Evolutionary conservation across 1,140 invertebrate genomes (phyloP).

Genomic region (Zaprionus lachaisei): DNA sequence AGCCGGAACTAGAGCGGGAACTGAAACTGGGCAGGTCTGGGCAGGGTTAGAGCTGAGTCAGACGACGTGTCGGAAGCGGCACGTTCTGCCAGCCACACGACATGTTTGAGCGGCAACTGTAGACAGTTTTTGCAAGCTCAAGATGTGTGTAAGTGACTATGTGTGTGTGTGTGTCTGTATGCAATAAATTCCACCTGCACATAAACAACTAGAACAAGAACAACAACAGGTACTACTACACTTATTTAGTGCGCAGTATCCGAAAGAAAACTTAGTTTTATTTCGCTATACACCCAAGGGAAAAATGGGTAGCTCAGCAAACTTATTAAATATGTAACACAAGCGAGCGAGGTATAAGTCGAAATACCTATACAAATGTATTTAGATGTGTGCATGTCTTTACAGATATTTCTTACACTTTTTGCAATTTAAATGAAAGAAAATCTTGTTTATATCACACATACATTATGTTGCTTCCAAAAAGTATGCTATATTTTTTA

Average conservation of each 20-base stretch:
- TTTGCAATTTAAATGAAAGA: neutral
- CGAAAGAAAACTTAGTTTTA: constrained; percentile 31
- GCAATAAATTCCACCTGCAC: constrained; percentile 65
- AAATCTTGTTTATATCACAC: neutral
- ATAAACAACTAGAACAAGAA: constrained; percentile 48
- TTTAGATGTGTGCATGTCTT: neutral
- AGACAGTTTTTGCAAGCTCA: constrained; percentile 10
- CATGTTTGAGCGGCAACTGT: constrained; percentile 51
- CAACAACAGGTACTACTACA: constrained; percentile 31
- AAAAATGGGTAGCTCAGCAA: neutral
- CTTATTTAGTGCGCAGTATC: constrained; percentile 64
- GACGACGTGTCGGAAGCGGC: constrained; percentile 50
- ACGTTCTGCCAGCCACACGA: constrained; percentile 54
- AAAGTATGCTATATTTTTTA: neutral
- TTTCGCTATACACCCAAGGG: neutral
- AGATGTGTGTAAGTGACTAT: neutral
- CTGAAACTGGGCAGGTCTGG: neutral
- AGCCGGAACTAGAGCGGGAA: constrained; percentile 36
- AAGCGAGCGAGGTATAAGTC: neutral
- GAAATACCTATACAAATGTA: neutral
- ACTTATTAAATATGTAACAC: neutral
- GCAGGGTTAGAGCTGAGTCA: constrained; percentile 2
- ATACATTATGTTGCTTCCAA: neutral
- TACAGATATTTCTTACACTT: neutral
- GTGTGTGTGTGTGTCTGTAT: constrained; percentile 18